Evolutionary conservation across 2,113 vertebrate species (phyloP).

Genomic region (Gymnogyps californianus): DNA sequence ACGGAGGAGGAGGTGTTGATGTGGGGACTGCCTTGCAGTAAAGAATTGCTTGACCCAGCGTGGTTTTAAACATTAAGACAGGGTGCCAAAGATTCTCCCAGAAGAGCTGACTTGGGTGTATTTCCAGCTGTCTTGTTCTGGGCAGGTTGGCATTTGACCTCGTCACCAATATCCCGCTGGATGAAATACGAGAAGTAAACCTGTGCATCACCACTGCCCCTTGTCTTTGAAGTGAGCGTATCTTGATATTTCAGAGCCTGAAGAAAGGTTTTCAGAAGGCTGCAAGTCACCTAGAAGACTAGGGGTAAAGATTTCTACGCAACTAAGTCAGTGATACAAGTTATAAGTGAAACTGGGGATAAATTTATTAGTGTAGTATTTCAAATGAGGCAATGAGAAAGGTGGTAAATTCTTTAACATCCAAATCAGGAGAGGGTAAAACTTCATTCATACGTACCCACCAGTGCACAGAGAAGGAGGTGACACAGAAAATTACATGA

Average conservation of each 20-base stretch:
- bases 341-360: background rate
- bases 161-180: fast-evolving
- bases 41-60: background rate
- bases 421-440: background rate
- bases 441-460: background rate
- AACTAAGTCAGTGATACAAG: background rate
- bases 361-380: background rate
- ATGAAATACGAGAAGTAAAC: background rate
- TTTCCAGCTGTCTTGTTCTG: background rate
- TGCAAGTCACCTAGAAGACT: background rate
- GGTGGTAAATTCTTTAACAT: background rate
- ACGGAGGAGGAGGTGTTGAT: background rate
- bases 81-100: background rate
- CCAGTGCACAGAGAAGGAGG: background rate
- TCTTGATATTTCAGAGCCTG: background rate
- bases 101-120: background rate
- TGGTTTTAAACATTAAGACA: background rate
- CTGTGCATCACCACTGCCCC: background rate
- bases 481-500: background rate
- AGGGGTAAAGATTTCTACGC: background rate
- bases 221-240: background rate
- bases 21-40: background rate
- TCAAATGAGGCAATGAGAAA: background rate
- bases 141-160: background rate
- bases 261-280: background rate